Evolutionary conservation across 2,113 vertebrate genomes (phyloP), one percentile per base, ranked within the genome.

Genomic region (Perca flavescens): DNA sequence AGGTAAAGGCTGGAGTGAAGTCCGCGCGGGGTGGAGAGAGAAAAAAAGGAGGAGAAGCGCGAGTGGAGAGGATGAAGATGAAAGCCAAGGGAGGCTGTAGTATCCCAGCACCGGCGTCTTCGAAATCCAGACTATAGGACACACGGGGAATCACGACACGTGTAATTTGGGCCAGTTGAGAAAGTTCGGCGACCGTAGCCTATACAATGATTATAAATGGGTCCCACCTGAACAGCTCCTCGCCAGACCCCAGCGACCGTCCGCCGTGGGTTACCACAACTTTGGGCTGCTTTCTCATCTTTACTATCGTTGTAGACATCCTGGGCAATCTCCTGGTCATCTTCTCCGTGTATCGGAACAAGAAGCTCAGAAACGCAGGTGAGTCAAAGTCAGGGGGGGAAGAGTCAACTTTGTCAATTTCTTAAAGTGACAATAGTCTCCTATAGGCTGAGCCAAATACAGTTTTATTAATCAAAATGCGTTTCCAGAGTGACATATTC

Each of bases 301-400:
- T 98, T 92, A 99, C 98, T 74, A 97, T 97, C 88, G 96, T 96
- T 49, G 97, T 98, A 66, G 98, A 98, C 94, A 88, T 99, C 83
- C 91, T 99, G 94, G 98, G 98, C 73, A 99, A 98, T 93, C 93
- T 99, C 16, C 78, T 99, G 94, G 97, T 99, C 81, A 97, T 99
- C 91, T 95, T 99, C 88, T 97, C 97, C 13, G 97, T 99, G 22
- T 97, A 95, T 72, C 95, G 97, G 53, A 99, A 98, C 93, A 98
- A 97, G 95, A 99, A 97, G 93, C 96, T 99, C 82, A 86, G 97
- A 80, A 99, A 98, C 87, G 96, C 96, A 94, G 96, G 96, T 96
- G 91, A 94, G 94, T 77, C 6, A 3, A 34, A 31, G 25, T 65
- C 19, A 14, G 6, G 3, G 36, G n/a, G 11, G 2, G 5, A n/a